These are phyloP conservation scores for Luperina testacea DNA, from an alignment of 2,888 invertebrate species.

Conservation along the genomic window DNA sequence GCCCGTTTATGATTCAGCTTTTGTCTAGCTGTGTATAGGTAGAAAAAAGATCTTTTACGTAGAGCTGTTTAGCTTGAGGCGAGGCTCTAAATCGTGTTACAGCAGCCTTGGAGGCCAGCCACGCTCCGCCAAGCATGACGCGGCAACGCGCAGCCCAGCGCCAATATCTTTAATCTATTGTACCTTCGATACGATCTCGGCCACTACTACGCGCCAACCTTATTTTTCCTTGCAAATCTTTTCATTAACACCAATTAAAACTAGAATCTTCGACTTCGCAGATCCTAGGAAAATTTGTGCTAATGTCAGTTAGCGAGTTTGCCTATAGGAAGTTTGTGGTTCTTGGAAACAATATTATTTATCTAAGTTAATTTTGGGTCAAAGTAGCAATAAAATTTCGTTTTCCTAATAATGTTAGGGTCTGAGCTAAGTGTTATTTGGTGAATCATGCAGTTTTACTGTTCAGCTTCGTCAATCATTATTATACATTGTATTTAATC, in stretches of 20 bases:
- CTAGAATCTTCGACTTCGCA: slow-evolving; percentile 24
- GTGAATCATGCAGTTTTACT: slow-evolving; percentile 29
- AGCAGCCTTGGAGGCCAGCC: slow-evolving; percentile 87
- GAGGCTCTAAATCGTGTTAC: slow-evolving; percentile 81
- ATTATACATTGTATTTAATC: slow-evolving; percentile 17
- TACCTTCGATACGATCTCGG: slow-evolving; percentile 65
- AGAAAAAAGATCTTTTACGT: slow-evolving; percentile 74
- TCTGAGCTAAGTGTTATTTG: background rate
- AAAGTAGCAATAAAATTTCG: slow-evolving; percentile 2
- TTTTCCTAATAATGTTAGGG: background rate
- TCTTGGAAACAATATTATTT: slow-evolving; percentile 22
- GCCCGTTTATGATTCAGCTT: slow-evolving; percentile 52
- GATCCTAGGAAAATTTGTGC: slow-evolving; percentile 21
- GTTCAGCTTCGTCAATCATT: slow-evolving; percentile 39
- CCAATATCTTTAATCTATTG: slow-evolving; percentile 84
- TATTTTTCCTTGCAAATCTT: slow-evolving; percentile 56
- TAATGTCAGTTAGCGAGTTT: slow-evolving; percentile 30
- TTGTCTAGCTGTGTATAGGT: slow-evolving; percentile 32
- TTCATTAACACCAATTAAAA: slow-evolving; percentile 55
- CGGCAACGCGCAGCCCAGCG: slow-evolving; percentile 76
- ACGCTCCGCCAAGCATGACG: slow-evolving; percentile 86
- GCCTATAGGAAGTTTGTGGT: slow-evolving; percentile 7
- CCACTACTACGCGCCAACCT: slow-evolving; percentile 59
- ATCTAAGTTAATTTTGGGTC: background rate
- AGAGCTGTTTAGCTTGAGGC: slow-evolving; percentile 77